These are phyloP conservation scores for Cynoglossus semilaevis DNA, from an alignment of 2,113 vertebrate species.

Conservation along the genomic window DNA sequence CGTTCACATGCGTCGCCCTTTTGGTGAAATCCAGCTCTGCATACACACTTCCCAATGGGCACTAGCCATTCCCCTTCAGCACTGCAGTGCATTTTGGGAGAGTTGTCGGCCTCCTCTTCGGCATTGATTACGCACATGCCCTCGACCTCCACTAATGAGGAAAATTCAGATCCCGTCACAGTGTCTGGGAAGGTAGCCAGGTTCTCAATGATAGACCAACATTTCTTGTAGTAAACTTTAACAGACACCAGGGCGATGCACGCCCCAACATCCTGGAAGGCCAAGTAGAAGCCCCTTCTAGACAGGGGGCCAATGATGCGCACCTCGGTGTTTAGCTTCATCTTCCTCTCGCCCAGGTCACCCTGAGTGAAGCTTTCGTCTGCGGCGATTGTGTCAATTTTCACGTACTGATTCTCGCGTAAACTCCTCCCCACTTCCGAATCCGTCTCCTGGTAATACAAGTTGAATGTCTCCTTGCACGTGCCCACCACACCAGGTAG, in stretches of 20 bases:
- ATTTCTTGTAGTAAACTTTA: slow-evolving; percentile 99
- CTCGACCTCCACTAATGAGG: slow-evolving; percentile 96
- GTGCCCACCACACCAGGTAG: slow-evolving; percentile 97
- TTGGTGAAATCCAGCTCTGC: slow-evolving; percentile 97
- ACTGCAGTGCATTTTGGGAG: slow-evolving; percentile 99
- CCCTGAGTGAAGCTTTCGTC: slow-evolving; percentile 99
- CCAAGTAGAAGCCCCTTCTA: slow-evolving; percentile 97
- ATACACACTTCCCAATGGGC: slow-evolving; percentile 99
- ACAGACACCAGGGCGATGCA: slow-evolving; percentile 99
- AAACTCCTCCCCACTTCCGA: slow-evolving; percentile 94
- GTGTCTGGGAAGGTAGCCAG: slow-evolving; percentile 98
- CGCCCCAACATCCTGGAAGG: slow-evolving; percentile 98
- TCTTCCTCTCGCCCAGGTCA: slow-evolving; percentile 97
- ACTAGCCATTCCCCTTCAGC: slow-evolving; percentile 98
- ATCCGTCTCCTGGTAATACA: slow-evolving; percentile 99
- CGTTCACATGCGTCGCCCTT: slow-evolving; percentile 97
- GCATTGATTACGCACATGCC: slow-evolving; percentile 92
- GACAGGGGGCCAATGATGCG: slow-evolving; percentile 96
- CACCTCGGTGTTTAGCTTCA: slow-evolving; percentile 99
- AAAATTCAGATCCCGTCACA: slow-evolving; percentile 98
- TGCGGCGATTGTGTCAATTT: slow-evolving; percentile 99
- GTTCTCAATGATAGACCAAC: slow-evolving; percentile 99
- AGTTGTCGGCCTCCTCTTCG: slow-evolving; percentile 95
- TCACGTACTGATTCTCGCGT: slow-evolving; percentile 95
- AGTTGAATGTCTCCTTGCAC: slow-evolving; percentile 99